Evolutionary conservation across 2,797 vertebrate species (phyloP), one percentile per base, ranked within the genome.

Genomic region (Molossus molossus): DNA sequence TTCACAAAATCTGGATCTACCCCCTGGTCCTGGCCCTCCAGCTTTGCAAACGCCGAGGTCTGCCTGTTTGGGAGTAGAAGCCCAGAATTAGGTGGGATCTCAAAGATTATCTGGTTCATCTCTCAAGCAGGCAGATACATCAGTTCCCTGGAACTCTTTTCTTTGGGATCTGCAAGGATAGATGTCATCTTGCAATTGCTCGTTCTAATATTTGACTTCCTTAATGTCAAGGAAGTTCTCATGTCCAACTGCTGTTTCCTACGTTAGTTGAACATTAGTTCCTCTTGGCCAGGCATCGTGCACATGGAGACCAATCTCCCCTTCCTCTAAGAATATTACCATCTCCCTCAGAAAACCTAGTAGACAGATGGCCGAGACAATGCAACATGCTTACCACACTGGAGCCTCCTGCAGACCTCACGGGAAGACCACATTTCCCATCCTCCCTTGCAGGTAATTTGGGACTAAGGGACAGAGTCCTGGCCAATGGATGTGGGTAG

Each of bases 161-260:
- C 70, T 83, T 48, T 55, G 53, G 57, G 58, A 76, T 45, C 82
- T 81, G 1, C 18, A 73, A 85, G 27, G 5, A 5, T 27, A 40
- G 20, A 72, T 25, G 50, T 45, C 20, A 53, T n/a, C 25, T 79
- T 60, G 55, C 20, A 77, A 45, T 57, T 79, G 27, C 65, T 65
- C 81, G 9, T 80, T 67, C 57, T 23, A 72, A 53, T 45, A 11
- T 91, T 9, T 73, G 58, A 90, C 33, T 87, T 58, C 50, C 55
- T 86, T 55, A 65, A 76, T 76, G 48, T 87, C 15, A 64, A 88
- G 73, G 87, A 90, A 37, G 37, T 23, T 75, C 64, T 80, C 79
- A 25, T 53, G 29, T 73, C 64, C 91, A 76, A 65, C 10, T 23
- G 48, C 27, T 58, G 12, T 45, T 70, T 91, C 57, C 58, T 70